phyloP scores from a whole-genome alignment of 2,113 vertebrate species.

The Panthera leo region DNA sequence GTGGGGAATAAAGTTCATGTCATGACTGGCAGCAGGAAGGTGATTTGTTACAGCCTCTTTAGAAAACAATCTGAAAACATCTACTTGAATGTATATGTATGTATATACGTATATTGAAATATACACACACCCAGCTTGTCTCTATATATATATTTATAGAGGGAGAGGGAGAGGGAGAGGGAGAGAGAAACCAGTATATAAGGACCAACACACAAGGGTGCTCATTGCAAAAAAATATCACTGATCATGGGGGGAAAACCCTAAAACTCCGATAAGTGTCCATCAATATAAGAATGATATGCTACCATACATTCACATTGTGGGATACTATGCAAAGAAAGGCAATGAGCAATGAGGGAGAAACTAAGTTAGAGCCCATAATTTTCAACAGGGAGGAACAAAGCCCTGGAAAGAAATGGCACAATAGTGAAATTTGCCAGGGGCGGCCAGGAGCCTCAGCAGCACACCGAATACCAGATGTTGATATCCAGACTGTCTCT shows the following conservation, averaged over 20 bases:
- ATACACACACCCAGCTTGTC: neutral
- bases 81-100: neutral
- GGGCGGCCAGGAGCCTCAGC: neutral
- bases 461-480: neutral
- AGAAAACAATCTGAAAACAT: neutral
- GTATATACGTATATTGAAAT: neutral
- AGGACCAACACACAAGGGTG: neutral
- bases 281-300: neutral
- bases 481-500: neutral
- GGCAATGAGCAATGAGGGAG: neutral
- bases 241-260: neutral
- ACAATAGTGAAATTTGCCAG: neutral
- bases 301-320: neutral
- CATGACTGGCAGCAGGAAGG: neutral
- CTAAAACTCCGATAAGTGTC: neutral
- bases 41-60: neutral
- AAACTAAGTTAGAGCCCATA: neutral
- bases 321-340: neutral
- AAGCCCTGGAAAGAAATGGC: neutral
- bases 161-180: too few relatives aligned
- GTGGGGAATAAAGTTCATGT: neutral
- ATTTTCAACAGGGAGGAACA: neutral
- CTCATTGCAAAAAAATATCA: neutral
- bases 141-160: neutral
- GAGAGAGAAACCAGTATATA: neutral